Evolutionary conservation across 2,113 vertebrate genomes (phyloP).

Genomic region (Martes martes): DNA sequence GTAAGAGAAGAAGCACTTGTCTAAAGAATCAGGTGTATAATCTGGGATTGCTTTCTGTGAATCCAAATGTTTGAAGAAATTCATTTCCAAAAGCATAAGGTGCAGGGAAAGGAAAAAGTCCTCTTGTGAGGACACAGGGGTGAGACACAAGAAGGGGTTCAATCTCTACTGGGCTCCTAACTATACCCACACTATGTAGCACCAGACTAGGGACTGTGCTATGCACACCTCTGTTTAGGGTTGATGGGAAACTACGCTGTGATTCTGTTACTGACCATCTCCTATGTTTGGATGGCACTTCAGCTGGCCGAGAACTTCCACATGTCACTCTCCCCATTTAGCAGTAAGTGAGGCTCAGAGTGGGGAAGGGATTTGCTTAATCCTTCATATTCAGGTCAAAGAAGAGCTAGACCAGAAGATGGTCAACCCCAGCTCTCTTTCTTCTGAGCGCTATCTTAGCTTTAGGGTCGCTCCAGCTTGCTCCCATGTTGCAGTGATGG

Average conservation of each 20-base stretch:
- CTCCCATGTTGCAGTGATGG: background rate
- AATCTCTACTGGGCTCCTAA: background rate
- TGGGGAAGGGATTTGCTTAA: background rate
- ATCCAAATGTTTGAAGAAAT: background rate
- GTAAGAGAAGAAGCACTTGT: background rate
- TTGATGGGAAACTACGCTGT: background rate
- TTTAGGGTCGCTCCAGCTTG: background rate
- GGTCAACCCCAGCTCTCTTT: background rate
- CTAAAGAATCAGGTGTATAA: background rate
- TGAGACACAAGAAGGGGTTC: background rate
- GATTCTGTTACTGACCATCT: background rate
- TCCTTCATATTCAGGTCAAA: background rate
- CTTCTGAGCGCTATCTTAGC: background rate
- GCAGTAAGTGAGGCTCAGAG: background rate
- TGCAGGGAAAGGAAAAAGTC: background rate
- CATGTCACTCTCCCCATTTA: background rate
- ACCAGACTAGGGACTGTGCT: background rate
- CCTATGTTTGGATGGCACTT: background rate
- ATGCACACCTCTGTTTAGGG: background rate
- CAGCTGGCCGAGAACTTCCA: background rate
- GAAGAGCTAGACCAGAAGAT: background rate
- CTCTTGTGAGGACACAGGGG: background rate
- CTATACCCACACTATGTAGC: too few species aligned
- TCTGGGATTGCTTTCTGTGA: background rate
- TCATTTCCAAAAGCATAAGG: background rate